Evolutionary conservation across 2,888 invertebrate genomes (phyloP), one percentile per base, ranked within the genome.

Genomic region (Anoplius nigerrimus): DNA sequence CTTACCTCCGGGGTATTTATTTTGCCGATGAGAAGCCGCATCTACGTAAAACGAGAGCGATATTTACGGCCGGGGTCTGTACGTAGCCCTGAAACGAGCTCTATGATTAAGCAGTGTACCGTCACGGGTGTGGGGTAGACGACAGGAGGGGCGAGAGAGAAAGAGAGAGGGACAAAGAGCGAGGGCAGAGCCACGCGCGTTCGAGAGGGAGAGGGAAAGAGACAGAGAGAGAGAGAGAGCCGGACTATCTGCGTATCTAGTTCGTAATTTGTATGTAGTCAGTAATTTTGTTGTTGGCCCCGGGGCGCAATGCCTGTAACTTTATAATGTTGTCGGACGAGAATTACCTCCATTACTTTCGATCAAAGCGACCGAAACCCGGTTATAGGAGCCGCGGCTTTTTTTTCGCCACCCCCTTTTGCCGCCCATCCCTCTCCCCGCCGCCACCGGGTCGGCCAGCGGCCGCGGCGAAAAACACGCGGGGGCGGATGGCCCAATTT

Each of bases 21-120:
- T 79, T 70, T 79, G 68, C 59, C 77, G 72, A 79, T 79, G 79
- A 79, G 75, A 79, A 79, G 75, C 75, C 72, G 69, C 75, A 75
- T 77, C 75, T 63, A 65, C 70, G 78, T 79, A 77, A 79, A 79
- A 79, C 62, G 78, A 79, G 79, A 79, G 72, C 66, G 77, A 79
- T 79, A 79, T 79, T 79, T 79, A 79, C 71, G 63, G 21, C 43
- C 54, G 20, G 48, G 65, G 34, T 34, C 51, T 61, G 66, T 60
- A 63, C 62, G 78, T 68, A 63, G 73, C 60, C 51, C 75, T 43
- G 54, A 71, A 71, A 72, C 78, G 74, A 78, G 78, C 76, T 78
- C 74, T 78, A 78, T 78, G 78, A 78, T 78, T 76, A 78, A 78
- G 76, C 74, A n/a, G 27, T 51, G 64, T 16, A 18, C 3, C 48